These are phyloP conservation scores for Sciurus niger DNA, from an alignment of 2,113 vertebrate species.

Conservation along the genomic window DNA sequence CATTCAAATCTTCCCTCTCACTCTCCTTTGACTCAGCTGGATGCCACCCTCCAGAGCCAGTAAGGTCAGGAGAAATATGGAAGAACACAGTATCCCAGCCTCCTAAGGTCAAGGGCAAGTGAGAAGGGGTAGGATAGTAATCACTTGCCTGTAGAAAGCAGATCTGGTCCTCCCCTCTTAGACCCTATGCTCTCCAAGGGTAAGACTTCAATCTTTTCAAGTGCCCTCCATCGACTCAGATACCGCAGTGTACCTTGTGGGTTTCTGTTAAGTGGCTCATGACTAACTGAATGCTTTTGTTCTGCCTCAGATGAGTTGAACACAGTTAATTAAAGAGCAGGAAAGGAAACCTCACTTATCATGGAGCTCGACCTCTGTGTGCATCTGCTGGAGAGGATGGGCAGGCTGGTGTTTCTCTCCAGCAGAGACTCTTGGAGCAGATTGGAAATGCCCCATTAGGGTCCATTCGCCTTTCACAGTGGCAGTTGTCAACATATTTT, in stretches of 20 bases:
- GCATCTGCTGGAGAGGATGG: not conserved
- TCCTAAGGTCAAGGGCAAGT: not conserved
- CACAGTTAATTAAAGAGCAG: not conserved
- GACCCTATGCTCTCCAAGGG: not conserved
- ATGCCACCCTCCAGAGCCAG: not conserved
- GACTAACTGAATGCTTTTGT: not conserved
- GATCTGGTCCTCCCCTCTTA: not conserved
- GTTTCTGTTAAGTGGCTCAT: constrained; percentile 6
- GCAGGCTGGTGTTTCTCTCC: not conserved
- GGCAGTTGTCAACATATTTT: not conserved
- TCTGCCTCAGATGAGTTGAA: not conserved
- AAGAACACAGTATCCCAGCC: not conserved
- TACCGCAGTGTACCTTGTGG: rapidly evolving
- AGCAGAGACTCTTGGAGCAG: constrained; percentile 22
- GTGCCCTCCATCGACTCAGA: not conserved
- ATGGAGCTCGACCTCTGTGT: rapidly evolving
- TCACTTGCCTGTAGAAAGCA: not conserved
- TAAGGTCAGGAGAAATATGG: not conserved
- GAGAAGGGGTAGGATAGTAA: not conserved
- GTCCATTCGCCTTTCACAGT: not conserved
- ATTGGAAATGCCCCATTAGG: not conserved
- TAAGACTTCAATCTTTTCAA: not conserved
- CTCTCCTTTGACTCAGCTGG: not conserved
- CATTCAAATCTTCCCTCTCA: not conserved
- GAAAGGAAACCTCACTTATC: not conserved